A percentile compares a stretch with the other conserved stretches of the same genome.
Evolutionary conservation across 2,888 invertebrate genomes (phyloP).

Genomic region (Heliconius ethilla): DNA sequence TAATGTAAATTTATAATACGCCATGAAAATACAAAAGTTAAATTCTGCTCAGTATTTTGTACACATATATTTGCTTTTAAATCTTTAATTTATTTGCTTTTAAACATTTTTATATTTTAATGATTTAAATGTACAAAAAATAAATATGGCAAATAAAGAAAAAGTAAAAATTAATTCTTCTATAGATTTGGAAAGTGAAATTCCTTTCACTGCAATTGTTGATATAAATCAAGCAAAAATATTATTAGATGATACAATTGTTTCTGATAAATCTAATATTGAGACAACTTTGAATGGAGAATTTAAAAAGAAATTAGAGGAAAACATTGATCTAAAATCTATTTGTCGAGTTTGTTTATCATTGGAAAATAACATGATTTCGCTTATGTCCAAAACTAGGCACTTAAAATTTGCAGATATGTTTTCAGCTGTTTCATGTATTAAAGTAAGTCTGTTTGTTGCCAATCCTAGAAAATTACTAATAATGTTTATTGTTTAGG

Average conservation of each 20-base stretch:
- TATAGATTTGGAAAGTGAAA: slow-evolving; percentile 34
- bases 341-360: slow-evolving; percentile 77
- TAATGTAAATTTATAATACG: background rate
- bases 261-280: background rate
- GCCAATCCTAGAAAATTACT: background rate
- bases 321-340: slow-evolving; percentile 30
- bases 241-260: background rate
- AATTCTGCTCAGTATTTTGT: background rate
- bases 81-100: background rate
- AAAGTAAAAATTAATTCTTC: slow-evolving; percentile 4
- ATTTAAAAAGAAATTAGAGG: slow-evolving; percentile 1
- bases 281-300: background rate
- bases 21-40: background rate
- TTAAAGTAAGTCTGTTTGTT: slow-evolving; percentile 55
- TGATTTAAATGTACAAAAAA: background rate
- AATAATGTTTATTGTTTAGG: no score
- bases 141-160: slow-evolving; percentile 15
- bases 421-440: slow-evolving; percentile 61
- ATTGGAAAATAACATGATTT: slow-evolving; percentile 59
- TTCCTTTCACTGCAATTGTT: slow-evolving; percentile 37
- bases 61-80: no score
- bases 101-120: background rate
- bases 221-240: slow-evolving; percentile 30
- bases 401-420: slow-evolving; percentile 60
- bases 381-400: slow-evolving; percentile 59